phyloP scores from a whole-genome alignment of 2,113 vertebrate genomes.

The Melanocharis versteri region DNA sequence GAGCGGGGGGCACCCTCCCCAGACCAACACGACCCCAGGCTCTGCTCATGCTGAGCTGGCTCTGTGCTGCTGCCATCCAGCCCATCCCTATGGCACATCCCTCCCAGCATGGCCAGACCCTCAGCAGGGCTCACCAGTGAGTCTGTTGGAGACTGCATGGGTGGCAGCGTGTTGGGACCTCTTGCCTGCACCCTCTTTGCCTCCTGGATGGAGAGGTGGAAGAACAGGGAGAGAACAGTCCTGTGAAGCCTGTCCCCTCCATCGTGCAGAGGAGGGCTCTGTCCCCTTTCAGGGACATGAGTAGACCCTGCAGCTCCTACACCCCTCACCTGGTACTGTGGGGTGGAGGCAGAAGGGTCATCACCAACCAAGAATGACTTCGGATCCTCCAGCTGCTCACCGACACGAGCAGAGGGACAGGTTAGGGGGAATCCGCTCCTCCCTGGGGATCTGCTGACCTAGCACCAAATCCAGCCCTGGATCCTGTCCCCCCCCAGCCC shows the following conservation, averaged over 20 bases:
- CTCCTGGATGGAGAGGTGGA: background rate
- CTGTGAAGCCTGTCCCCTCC: fast-evolving
- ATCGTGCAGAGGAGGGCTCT: background rate
- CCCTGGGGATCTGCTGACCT: background rate
- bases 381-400: slow-evolving; percentile 38
- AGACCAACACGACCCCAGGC: fast-evolving
- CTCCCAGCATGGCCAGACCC: fast-evolving
- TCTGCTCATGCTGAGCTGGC: fast-evolving
- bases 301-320: fast-evolving
- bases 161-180: background rate
- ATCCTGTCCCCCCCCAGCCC: background rate
- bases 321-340: slow-evolving; percentile 36
- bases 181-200: background rate
- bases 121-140: background rate
- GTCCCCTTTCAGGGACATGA: background rate
- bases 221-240: background rate
- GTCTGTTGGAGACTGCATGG: fast-evolving
- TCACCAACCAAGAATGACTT: background rate
- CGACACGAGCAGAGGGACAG: fast-evolving
- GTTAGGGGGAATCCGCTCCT: background rate
- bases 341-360: slow-evolving; percentile 41
- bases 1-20: background rate
- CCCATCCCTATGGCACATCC: background rate
- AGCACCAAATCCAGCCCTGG: background rate
- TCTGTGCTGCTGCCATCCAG: background rate